Percentiles rank a stretch among this genome's conserved stretches.
phyloP scores from a whole-genome alignment of 2,113 vertebrate species.

The Callipepla californica region DNA sequence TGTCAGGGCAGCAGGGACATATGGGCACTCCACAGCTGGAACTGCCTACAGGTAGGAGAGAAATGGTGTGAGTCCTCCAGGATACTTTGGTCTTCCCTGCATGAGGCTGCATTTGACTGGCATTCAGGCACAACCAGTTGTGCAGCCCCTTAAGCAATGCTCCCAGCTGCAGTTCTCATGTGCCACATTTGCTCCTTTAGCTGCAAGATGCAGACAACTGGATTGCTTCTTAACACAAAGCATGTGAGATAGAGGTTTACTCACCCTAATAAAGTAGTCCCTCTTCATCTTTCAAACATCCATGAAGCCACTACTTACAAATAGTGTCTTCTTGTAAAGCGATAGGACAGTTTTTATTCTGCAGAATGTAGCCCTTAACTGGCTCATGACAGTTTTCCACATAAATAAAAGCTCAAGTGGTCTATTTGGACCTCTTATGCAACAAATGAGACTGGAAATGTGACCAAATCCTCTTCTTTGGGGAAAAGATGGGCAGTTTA shows the following conservation, averaged over 20 bases:
- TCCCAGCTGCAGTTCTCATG: background rate
- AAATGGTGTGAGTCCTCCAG: background rate
- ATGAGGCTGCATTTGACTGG: background rate
- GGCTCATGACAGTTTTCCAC: background rate
- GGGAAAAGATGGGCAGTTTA: background rate
- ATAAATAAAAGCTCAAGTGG: background rate
- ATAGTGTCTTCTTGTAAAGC: background rate
- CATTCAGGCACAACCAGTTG: background rate
- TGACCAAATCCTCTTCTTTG: background rate
- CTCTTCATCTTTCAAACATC: background rate
- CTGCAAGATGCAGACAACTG: background rate
- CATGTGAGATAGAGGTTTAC: background rate
- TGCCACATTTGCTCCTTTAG: fast-evolving
- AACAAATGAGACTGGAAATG: background rate
- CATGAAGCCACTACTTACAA: background rate
- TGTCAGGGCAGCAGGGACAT: background rate
- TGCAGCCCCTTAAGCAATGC: background rate
- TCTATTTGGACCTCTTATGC: background rate
- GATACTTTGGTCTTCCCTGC: background rate
- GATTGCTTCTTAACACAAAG: background rate
- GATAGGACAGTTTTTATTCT: background rate
- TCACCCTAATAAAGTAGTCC: background rate
- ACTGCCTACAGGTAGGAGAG: background rate
- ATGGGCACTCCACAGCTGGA: background rate
- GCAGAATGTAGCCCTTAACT: background rate